Evolutionary conservation across 2,797 vertebrate species (phyloP), one percentile per base, ranked within the genome.

Genomic region (Dromococcyx pavoninus): DNA sequence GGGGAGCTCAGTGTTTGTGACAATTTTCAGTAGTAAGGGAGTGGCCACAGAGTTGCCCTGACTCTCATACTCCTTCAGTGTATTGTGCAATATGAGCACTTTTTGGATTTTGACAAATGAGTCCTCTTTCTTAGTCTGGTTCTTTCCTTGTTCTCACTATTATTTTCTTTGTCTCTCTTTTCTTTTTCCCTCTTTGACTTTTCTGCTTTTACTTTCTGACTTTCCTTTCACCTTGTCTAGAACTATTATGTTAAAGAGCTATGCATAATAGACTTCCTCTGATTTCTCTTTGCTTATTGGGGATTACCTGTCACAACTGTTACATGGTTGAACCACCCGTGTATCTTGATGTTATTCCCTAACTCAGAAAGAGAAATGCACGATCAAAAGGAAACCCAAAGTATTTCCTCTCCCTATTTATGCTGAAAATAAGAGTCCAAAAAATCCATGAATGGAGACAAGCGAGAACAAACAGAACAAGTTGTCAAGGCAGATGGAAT

Each of bases 401-500:
- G 70, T 96, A 94, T 97, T 96, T 97, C 92, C 89, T 94, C 77
- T 94, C 89, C 92, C 76, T 95, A 54, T 93, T 97, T 96, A 86
- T 11, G 14, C 77, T 15, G 69, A 94, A 97, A 96, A 94, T 91
- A 94, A 51, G 57, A 85, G 84, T 93, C 92, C 79, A 92, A 97
- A 92, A 96, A 97, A 94, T 95, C 91, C 86, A 79, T 88, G 94
- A 95, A 96, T 96, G 96, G 96, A 96, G 95, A 92, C 83, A 81
- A 97, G 91, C 94, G 93, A 95, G 92, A 96, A 88, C 91, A 95
- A 96, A 93, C 93, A 93, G 93, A 96, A 89, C 89, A 95, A 97
- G 90, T 97, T 96, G 95, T 97, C 93, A 93, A 96, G 97, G 94
- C 96, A 97, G 97, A 97, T 97, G 96, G 97, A 92, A 91, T 86